These are phyloP conservation scores for Hippocampus zosterae DNA, from an alignment of 2,113 vertebrate species.

Conservation along the genomic window DNA sequence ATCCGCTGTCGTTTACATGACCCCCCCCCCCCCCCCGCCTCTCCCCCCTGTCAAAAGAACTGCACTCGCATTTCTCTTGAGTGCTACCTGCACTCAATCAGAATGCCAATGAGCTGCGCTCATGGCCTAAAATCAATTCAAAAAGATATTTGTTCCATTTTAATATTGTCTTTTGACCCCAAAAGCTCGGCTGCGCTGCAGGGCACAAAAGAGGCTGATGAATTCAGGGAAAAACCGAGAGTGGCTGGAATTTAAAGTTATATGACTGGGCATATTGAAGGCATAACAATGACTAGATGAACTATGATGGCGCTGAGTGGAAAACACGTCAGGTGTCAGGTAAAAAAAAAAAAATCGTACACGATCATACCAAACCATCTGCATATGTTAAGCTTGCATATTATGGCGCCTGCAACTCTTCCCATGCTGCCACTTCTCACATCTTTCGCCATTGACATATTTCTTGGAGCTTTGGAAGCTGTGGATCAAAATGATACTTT, in stretches of 20 bases:
- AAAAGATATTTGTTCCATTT: conserved; percentile 46
- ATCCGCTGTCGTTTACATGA: conserved; percentile 7
- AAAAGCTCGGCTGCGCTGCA: conserved; percentile 25
- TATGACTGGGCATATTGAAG: not conserved
- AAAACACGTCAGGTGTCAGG: not conserved
- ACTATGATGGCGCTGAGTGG: not conserved
- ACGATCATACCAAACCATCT: too few species aligned
- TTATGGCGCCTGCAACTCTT: too few species aligned
- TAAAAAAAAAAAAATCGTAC: too few species aligned
- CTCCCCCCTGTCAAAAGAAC: conserved; percentile 1
- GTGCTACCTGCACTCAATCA: conserved; percentile 17
- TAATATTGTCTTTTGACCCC: conserved; percentile 44
- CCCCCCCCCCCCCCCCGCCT: not conserved
- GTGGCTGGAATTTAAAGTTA: conserved; percentile 19
- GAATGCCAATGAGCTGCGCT: conserved; percentile 45
- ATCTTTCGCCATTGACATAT: too few species aligned
- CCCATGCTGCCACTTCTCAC: too few species aligned
- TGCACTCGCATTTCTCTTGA: conserved; percentile 24
- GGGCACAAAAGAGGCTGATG: conserved; percentile 37
- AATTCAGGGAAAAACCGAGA: conserved; percentile 44
- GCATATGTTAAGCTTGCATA: too few species aligned
- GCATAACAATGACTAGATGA: not conserved
- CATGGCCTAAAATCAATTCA: conserved; percentile 46
- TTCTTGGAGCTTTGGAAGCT: not conserved
- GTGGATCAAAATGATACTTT: not conserved